These are phyloP conservation scores for Platyscapa corneri DNA, from an alignment of 1,140 invertebrate species.

Conservation along the genomic window DNA sequence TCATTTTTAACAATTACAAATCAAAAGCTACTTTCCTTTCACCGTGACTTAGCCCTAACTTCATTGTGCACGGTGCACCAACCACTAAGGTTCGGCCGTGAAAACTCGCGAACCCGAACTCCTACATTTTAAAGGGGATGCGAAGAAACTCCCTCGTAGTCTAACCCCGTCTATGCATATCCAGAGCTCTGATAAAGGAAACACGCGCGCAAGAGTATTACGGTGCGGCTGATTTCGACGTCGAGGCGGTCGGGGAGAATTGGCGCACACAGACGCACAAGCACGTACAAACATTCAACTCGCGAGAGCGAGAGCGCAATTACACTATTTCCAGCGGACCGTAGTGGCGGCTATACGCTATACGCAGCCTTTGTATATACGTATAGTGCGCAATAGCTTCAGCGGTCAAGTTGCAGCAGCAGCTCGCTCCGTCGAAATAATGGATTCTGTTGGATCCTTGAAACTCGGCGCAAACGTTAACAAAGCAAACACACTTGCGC, in stretches of 20 bases:
- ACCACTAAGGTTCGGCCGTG: background rate
- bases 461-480: slow-evolving; percentile 21
- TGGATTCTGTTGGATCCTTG: slow-evolving; percentile 41
- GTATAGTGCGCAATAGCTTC: background rate
- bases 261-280: background rate
- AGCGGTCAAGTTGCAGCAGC: slow-evolving; percentile 25
- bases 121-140: background rate
- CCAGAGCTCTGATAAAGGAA: background rate
- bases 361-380: too few relatives aligned
- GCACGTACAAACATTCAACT: slow-evolving; percentile 1
- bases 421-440: slow-evolving; percentile 22
- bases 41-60: background rate
- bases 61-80: background rate
- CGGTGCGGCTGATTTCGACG: background rate
- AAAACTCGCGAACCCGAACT: background rate
- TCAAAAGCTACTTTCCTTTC: background rate
- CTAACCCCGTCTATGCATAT: background rate
- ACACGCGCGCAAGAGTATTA: background rate
- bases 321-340: slow-evolving; percentile 15
- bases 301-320: slow-evolving; percentile 3
- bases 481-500: slow-evolving; percentile 38
- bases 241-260: background rate
- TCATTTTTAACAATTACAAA: too few relatives aligned
- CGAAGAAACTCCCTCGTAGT: background rate
- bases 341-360: background rate